A percentile compares a stretch with the other conserved stretches of the same genome.
phyloP scores from a whole-genome alignment of 1,140 invertebrate genomes.

The Zaprionus ghesquierei region DNA sequence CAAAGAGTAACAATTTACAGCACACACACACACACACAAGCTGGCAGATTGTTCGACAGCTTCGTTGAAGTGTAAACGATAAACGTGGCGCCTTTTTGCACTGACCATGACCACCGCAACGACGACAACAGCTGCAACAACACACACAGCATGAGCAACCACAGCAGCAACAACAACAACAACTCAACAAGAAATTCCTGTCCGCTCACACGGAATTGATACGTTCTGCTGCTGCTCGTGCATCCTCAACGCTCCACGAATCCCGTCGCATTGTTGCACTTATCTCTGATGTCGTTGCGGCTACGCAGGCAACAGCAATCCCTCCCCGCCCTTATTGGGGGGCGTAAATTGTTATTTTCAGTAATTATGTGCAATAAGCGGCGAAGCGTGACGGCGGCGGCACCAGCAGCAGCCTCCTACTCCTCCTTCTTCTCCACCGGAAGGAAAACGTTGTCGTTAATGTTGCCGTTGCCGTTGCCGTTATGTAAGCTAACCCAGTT shows the following conservation, averaged over 20 bases:
- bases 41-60: conserved; percentile 11
- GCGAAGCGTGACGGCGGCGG: conserved; percentile 52
- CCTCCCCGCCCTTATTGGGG: conserved; percentile 11
- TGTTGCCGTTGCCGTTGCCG: conserved; percentile 58
- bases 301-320: conserved; percentile 41
- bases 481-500: conserved; percentile 80
- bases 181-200: conserved; percentile 55
- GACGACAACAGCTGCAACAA: conserved; percentile 7
- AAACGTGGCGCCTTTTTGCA: conserved; percentile 38
- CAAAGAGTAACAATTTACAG: neutral
- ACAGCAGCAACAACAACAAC: conserved; percentile 37
- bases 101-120: conserved; percentile 44
- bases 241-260: neutral
- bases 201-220: conserved; percentile 74
- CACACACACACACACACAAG: neutral
- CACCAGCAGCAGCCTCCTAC: neutral
- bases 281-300: conserved; percentile 65
- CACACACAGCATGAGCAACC: neutral
- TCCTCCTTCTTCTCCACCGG: conserved; percentile 13
- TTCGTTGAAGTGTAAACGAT: conserved; percentile 66
- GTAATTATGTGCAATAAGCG: conserved; percentile 80
- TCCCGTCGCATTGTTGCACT: conserved; percentile 63
- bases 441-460: conserved; percentile 79
- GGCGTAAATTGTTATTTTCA: conserved; percentile 77
- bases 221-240: conserved; percentile 49